Percentiles rank a stretch among this genome's conserved stretches.
Evolutionary conservation across 2,797 vertebrate genomes (phyloP).

Genomic region (Sebastes ruberrimus): DNA sequence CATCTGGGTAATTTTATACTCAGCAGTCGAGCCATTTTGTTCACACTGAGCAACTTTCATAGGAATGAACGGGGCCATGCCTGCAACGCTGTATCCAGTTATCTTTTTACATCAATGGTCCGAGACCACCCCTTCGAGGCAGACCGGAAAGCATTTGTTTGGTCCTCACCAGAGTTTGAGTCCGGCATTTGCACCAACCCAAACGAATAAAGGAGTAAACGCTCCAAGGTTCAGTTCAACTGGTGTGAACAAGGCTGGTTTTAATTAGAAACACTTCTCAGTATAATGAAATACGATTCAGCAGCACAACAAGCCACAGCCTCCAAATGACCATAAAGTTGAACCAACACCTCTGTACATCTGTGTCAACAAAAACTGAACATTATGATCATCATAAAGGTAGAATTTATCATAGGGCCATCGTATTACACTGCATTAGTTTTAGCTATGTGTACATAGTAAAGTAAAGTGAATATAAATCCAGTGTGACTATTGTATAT

Average conservation of each 20-base stretch:
- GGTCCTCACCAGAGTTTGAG: fast-evolving
- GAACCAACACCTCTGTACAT: neutral
- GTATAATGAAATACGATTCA: neutral
- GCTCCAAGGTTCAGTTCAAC: neutral
- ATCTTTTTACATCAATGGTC: too few species aligned
- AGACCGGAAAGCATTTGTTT: neutral
- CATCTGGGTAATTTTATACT: too few species aligned
- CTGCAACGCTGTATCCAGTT: too few species aligned
- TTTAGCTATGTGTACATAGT: neutral
- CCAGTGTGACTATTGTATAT: neutral
- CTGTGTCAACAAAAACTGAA: neutral
- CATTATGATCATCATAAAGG: neutral
- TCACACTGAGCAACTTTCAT: too few species aligned
- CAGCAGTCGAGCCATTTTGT: too few species aligned
- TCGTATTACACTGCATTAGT: neutral
- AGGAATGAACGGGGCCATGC: too few species aligned
- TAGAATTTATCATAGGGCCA: neutral
- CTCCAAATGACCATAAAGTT: neutral
- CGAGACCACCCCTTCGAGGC: neutral
- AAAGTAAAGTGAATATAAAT: neutral
- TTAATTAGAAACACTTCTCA: neutral
- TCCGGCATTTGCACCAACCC: neutral
- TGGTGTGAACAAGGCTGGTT: neutral
- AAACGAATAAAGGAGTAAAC: neutral
- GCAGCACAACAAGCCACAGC: neutral